Percentiles rank a stretch among this genome's conserved stretches.
These are phyloP conservation scores for Platycnemis pennipes DNA, from an alignment of 2,888 invertebrate genomes.

Conservation along the genomic window DNA sequence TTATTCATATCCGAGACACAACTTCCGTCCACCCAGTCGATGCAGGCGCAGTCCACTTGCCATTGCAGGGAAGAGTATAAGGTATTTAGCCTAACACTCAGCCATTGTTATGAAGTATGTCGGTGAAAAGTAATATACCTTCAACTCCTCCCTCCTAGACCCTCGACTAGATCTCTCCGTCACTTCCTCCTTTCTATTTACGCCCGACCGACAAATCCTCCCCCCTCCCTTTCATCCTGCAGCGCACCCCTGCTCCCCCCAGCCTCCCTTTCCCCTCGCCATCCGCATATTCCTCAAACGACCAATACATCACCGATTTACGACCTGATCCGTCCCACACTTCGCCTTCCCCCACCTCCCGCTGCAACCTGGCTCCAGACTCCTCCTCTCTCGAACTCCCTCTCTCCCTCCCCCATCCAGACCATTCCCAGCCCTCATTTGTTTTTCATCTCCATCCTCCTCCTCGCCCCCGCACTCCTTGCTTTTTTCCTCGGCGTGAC, in stretches of 20 bases:
- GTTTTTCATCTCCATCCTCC: neutral
- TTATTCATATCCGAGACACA: neutral
- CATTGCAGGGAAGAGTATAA: neutral
- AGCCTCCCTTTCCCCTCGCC: no score
- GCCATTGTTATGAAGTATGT: neutral
- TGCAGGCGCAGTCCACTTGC: neutral
- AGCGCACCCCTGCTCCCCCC: neutral
- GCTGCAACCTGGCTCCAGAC: constrained; percentile 14
- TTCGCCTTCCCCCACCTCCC: neutral
- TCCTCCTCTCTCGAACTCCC: neutral
- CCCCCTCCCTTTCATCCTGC: constrained; percentile 42
- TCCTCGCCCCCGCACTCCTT: constrained; percentile 18
- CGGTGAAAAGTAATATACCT: neutral
- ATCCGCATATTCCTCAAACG: constrained; percentile 14
- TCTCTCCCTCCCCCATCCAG: neutral
- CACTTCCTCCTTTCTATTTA: neutral
- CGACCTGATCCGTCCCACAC: constrained; percentile 63
- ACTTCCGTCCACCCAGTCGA: neutral
- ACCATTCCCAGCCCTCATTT: neutral
- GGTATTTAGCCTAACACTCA: neutral
- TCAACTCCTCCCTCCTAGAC: neutral
- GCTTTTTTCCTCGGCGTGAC: constrained; percentile 54
- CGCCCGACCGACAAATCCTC: constrained; percentile 24
- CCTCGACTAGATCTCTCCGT: neutral
- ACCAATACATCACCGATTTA: constrained; percentile 67